Evolutionary conservation across 2,888 invertebrate species (phyloP).

Genomic region (Noctua janthe): DNA sequence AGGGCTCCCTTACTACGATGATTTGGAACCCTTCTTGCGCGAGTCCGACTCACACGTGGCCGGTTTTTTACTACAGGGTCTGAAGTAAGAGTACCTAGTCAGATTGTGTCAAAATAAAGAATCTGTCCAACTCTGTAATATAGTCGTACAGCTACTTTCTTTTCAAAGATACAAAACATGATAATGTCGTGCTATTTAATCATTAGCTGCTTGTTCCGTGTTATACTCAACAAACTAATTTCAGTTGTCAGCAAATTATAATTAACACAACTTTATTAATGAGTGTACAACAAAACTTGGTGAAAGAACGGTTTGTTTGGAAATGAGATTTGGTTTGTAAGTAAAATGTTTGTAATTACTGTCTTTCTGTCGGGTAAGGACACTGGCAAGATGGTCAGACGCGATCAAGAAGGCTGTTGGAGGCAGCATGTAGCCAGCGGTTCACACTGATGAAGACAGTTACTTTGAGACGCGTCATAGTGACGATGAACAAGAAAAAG

Average conservation of each 20-base stretch:
- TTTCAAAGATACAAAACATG: constrained; percentile 13
- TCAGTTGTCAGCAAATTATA: constrained; percentile 41
- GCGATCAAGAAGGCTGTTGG: neutral
- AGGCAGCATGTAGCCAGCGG: neutral
- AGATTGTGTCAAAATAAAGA: neutral
- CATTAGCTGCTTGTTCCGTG: constrained; percentile 20
- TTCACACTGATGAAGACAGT: neutral
- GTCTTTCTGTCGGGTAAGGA: neutral
- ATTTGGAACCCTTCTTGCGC: too few species aligned
- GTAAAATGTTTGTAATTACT: neutral
- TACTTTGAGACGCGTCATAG: too few species aligned
- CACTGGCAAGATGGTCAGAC: neutral
- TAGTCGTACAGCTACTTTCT: constrained; percentile 17
- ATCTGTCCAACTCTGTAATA: neutral
- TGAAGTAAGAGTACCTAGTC: too few species aligned
- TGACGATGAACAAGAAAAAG: too few species aligned
- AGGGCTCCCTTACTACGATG: too few species aligned
- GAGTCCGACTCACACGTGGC: too few species aligned
- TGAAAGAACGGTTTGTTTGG: neutral
- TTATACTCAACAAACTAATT: constrained; percentile 39
- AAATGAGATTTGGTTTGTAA: constrained; percentile 1
- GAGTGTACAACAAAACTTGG: neutral
- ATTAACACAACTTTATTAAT: constrained; percentile 36
- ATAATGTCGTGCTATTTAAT: constrained; percentile 35
- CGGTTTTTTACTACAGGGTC: too few species aligned